phyloP scores from a whole-genome alignment of 30 jellyfish, hydroid and myxozoan species.

The Pelagia noctiluca region DNA sequence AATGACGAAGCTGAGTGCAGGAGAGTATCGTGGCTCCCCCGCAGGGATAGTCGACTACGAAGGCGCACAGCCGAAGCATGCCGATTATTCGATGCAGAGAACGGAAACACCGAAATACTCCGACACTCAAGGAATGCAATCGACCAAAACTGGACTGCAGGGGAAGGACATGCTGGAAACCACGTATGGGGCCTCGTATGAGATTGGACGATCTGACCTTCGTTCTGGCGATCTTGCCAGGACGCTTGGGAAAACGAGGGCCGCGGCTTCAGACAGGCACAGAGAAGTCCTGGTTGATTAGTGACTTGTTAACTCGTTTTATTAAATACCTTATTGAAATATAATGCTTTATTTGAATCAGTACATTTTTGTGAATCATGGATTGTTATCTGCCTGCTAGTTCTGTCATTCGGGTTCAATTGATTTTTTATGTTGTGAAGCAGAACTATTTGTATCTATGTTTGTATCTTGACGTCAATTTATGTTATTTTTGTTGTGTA shows the following conservation, averaged over 20 bases:
- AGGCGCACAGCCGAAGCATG: conserved; percentile 28
- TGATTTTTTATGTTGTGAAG: background rate
- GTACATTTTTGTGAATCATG: background rate
- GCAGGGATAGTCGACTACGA: conserved; percentile 45
- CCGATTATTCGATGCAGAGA: conserved; percentile 1
- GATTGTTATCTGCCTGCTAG: background rate
- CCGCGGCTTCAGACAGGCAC: conserved; percentile 5
- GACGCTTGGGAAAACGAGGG: conserved; percentile 52
- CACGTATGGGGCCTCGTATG: conserved; percentile 72
- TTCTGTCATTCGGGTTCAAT: background rate
- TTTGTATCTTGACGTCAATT: background rate
- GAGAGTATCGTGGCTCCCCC: conserved; percentile 42
- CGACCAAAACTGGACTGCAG: conserved; percentile 23
- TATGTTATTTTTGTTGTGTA: too few relatives aligned
- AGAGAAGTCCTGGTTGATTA: conserved; percentile 47
- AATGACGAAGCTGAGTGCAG: conserved; percentile 40
- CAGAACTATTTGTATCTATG: background rate
- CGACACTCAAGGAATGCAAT: background rate
- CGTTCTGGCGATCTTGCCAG: conserved; percentile 82
- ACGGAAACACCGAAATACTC: background rate
- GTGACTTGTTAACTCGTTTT: background rate
- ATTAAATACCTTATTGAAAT: background rate
- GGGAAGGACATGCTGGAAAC: conserved; percentile 43
- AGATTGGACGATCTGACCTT: conserved; percentile 31
- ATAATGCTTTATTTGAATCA: background rate